phyloP scores from a whole-genome alignment of 2,113 vertebrate species.

The Pongo abelii region DNA sequence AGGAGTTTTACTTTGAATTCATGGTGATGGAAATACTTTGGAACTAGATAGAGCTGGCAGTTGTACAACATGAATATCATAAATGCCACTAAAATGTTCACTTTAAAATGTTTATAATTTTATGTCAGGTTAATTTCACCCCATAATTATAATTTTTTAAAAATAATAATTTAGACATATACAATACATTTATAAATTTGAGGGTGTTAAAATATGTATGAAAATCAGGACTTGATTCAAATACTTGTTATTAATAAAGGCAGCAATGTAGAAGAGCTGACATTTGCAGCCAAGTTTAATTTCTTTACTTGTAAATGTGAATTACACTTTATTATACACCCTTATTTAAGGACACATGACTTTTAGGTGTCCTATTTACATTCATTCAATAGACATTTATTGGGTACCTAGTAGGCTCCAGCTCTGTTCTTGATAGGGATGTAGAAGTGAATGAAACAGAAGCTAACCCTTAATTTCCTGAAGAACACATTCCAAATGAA shows the following conservation, averaged over 20 bases:
- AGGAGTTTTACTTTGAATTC: neutral
- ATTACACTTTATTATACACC: neutral
- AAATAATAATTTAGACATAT: neutral
- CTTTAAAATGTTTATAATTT: neutral
- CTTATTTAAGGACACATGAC: neutral
- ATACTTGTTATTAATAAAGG: neutral
- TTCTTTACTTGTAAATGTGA: neutral
- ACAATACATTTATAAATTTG: neutral
- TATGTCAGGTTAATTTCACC: neutral
- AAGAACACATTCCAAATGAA: neutral
- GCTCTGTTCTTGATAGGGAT: neutral
- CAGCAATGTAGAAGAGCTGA: neutral
- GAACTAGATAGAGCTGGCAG: neutral
- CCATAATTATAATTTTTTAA: neutral
- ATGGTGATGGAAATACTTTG: neutral
- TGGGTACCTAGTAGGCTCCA: too few relatives aligned
- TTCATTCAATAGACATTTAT: neutral
- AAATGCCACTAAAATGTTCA: neutral
- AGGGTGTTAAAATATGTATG: neutral
- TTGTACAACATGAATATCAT: neutral
- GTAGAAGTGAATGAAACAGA: neutral
- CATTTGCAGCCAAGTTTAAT: neutral
- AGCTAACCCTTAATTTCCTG: neutral
- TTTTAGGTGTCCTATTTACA: neutral
- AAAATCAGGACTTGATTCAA: neutral